Evolutionary conservation across 2,113 vertebrate genomes (phyloP).

Genomic region (Beaufortia kweichowensis): DNA sequence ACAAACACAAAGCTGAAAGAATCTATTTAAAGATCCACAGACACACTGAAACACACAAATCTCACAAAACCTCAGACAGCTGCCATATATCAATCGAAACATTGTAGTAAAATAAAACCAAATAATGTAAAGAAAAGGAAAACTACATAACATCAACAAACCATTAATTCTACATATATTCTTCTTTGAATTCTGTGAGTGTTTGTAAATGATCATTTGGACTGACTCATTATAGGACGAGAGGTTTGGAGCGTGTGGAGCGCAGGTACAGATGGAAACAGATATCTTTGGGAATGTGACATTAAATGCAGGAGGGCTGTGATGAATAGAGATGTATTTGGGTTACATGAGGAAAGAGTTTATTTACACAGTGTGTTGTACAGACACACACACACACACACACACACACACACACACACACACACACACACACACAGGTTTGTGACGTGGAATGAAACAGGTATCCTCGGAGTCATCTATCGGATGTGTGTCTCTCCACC

Average conservation of each 20-base stretch:
- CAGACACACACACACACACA: constrained; percentile 20
- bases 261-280: constrained; percentile 27
- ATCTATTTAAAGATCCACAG: constrained; percentile 1
- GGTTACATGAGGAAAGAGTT: constrained; percentile 12
- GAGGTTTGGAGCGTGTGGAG: too few relatives aligned
- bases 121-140: too few relatives aligned
- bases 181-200: too few relatives aligned
- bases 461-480: constrained; percentile 31
- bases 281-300: constrained; percentile 44
- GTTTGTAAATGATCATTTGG: too few relatives aligned
- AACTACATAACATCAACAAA: too few relatives aligned
- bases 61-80: neutral
- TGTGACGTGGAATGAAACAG: constrained; percentile 32
- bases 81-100: too few relatives aligned
- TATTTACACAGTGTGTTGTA: constrained; percentile 35
- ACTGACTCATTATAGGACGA: too few relatives aligned
- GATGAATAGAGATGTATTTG: constrained; percentile 40
- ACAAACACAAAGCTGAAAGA: constrained; percentile 21
- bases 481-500: constrained; percentile 14
- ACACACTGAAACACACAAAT: neutral
- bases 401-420: constrained; percentile 29
- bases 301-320: constrained; percentile 29
- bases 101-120: too few relatives aligned
- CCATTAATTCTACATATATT: too few relatives aligned
- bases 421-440: constrained; percentile 39